These are phyloP conservation scores for Petrocephalus schoutedeni DNA, from an alignment of 2,797 vertebrate genomes.

Conservation along the genomic window DNA sequence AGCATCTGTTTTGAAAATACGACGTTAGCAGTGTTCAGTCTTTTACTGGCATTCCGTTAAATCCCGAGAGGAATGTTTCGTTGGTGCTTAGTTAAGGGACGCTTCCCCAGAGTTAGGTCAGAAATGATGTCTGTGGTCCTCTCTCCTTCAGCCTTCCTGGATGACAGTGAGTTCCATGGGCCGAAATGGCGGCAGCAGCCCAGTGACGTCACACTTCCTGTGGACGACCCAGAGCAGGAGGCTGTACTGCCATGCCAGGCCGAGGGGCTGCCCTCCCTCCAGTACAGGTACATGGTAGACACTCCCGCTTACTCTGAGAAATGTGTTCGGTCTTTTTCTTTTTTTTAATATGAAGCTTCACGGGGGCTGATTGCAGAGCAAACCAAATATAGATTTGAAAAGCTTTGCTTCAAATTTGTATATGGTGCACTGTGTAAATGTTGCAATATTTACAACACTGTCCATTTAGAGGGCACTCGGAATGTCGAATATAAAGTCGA, in stretches of 20 bases:
- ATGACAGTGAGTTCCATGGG: slow-evolving; percentile 61
- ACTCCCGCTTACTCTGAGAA: background rate
- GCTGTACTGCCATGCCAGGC: slow-evolving; percentile 68
- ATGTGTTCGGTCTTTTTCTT: background rate
- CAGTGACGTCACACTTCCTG: slow-evolving; percentile 65
- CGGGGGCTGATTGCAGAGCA: background rate
- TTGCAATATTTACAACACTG: background rate
- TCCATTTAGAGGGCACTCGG: background rate
- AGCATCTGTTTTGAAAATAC: background rate
- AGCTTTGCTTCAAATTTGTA: background rate
- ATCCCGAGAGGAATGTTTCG: background rate
- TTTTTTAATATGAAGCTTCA: background rate
- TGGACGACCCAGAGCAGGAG: slow-evolving; percentile 66
- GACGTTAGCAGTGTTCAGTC: background rate
- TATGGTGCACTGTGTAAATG: background rate
- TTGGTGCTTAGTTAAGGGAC: background rate
- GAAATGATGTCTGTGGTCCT: background rate
- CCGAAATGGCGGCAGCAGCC: slow-evolving; percentile 72
- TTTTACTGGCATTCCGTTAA: background rate
- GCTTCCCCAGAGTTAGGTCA: background rate
- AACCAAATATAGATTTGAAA: background rate
- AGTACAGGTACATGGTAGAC: slow-evolving; percentile 58
- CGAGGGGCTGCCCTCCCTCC: slow-evolving; percentile 59
- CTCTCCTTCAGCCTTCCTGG: slow-evolving; percentile 55
- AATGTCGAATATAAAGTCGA: background rate